phyloP scores from a whole-genome alignment of 2,113 vertebrate species.

The Vulpes vulpes region DNA sequence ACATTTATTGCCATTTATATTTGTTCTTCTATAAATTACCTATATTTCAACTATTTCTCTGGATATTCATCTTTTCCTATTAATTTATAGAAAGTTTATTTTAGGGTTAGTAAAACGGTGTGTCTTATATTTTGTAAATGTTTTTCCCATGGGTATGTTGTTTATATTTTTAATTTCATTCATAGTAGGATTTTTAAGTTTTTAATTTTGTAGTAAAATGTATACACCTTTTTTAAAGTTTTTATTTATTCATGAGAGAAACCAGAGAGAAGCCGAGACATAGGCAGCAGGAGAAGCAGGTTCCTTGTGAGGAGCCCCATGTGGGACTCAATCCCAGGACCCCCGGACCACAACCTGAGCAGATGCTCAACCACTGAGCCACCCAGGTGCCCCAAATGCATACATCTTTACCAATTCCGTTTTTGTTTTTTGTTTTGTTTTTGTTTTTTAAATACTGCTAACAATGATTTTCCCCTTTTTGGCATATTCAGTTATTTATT shows the following conservation, averaged over 20 bases:
- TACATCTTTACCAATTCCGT: background rate
- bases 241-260: too few relatives aligned
- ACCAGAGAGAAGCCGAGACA: too few relatives aligned
- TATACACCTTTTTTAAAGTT: background rate
- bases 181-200: background rate
- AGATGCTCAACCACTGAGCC: too few relatives aligned
- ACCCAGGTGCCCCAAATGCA: background rate
- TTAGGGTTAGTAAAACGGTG: background rate
- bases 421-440: background rate
- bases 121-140: background rate
- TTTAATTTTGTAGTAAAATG: background rate
- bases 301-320: too few relatives aligned
- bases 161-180: conserved; percentile 41
- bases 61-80: background rate
- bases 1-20: background rate
- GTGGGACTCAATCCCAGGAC: too few relatives aligned
- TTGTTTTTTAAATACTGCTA: background rate
- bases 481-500: background rate
- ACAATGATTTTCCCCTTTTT: background rate
- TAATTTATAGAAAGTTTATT: conserved; percentile 6
- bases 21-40: conserved; percentile 8
- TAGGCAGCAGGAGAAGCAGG: too few relatives aligned
- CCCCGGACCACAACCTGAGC: too few relatives aligned
- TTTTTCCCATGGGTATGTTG: background rate
- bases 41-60: background rate